These are phyloP conservation scores for Pseudoips prasinana DNA, from an alignment of 2,888 invertebrate species.

Conservation along the genomic window DNA sequence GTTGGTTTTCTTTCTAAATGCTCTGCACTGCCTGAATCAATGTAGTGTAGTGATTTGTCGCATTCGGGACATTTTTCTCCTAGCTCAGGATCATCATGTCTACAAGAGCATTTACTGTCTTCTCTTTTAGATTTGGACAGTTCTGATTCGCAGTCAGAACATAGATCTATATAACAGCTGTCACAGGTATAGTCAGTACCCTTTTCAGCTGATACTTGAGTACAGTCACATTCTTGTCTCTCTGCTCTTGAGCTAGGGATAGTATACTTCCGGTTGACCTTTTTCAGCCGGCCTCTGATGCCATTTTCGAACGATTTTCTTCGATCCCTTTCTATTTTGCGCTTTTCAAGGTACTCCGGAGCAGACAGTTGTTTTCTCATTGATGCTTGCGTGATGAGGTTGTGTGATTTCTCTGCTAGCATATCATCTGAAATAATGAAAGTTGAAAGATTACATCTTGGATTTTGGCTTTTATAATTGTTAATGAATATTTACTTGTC, in stretches of 20 bases:
- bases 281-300: conserved; percentile 81
- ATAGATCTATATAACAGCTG: conserved; percentile 66
- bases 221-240: conserved; percentile 62
- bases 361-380: conserved; percentile 90
- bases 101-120: conserved; percentile 56
- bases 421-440: conserved; percentile 79
- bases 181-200: conserved; percentile 73
- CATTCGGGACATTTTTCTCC: conserved; percentile 70
- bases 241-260: conserved; percentile 50
- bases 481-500: too few species aligned
- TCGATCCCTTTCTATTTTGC: conserved; percentile 88
- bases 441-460: too few species aligned
- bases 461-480: too few species aligned
- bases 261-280: conserved; percentile 74
- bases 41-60: conserved; percentile 65
- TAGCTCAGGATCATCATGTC: conserved; percentile 43
- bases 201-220: conserved; percentile 64
- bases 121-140: conserved; percentile 52
- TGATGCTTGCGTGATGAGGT: conserved; percentile 77
- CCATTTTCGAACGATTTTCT: conserved; percentile 84
- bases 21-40: conserved; percentile 68
- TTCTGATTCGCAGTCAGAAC: conserved; percentile 72
- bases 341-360: conserved; percentile 94
- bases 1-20: conserved; percentile 60
- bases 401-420: conserved; percentile 82